Conservation (phyloP, 2,888 invertebrate genomes). For the Oligia strigilis region DNA sequence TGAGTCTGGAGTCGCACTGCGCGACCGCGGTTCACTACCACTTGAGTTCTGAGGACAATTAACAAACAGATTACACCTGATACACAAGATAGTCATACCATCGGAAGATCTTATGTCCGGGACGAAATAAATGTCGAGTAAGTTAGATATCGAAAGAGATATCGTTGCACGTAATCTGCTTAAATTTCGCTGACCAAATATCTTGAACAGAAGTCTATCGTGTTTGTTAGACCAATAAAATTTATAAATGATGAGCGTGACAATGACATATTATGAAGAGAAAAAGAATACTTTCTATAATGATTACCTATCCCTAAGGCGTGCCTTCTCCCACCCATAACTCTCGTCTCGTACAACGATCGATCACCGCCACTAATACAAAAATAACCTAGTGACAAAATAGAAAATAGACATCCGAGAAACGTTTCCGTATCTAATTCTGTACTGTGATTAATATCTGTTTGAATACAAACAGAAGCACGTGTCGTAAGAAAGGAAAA, state of each 20-base stretch:
- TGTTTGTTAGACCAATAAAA: not conserved
- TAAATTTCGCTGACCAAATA: not conserved
- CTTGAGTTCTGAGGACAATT: slow-evolving; percentile 91
- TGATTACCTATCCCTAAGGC: not conserved
- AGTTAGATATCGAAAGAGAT: not conserved
- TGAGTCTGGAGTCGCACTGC: slow-evolving; percentile 97
- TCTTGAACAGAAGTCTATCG: not conserved
- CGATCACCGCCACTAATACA: slow-evolving; percentile 31
- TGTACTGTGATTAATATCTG: slow-evolving; percentile 29
- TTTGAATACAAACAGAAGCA: slow-evolving; percentile 4
- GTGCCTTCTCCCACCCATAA: slow-evolving; percentile 1
- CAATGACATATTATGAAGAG: not conserved
- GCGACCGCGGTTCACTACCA: slow-evolving; percentile 95
- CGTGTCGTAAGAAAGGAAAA: not conserved
- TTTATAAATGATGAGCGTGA: not conserved
- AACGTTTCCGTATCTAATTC: slow-evolving; percentile 42
- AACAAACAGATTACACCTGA: not conserved
- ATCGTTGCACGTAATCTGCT: too few relatives aligned
- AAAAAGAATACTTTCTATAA: not conserved
- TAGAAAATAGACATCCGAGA: slow-evolving; percentile 19
- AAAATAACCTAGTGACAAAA: slow-evolving; percentile 39
- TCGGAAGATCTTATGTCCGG: not conserved
- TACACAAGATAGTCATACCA: not conserved
- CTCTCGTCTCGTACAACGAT: slow-evolving; percentile 15
- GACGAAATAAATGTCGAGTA: not conserved